Conservation (phyloP, 2,797 vertebrate species). For the Decapterus maruadsi region DNA sequence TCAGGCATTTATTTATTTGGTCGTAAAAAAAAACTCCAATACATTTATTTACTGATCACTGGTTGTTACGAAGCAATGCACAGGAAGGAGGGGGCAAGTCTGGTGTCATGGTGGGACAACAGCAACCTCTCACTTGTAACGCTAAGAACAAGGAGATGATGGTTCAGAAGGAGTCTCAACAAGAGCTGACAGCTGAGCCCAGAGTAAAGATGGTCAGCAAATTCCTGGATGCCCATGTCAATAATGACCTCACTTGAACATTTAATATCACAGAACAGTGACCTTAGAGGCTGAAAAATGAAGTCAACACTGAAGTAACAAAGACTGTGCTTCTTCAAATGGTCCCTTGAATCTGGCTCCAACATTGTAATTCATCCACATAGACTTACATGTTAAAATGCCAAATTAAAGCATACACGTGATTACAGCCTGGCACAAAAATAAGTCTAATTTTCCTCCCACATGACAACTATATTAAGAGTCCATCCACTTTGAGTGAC, state of each 20-base stretch:
- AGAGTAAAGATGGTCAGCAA: neutral
- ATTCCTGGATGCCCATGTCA: neutral
- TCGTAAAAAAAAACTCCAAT: neutral
- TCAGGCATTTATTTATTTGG: neutral
- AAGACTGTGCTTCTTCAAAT: too few species aligned
- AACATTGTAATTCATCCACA: too few species aligned
- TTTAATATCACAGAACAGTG: neutral
- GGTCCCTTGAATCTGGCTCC: too few species aligned
- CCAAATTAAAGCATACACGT: too few species aligned
- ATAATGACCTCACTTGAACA: neutral
- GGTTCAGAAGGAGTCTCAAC: neutral
- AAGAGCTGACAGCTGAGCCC: too few species aligned
- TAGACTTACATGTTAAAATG: too few species aligned
- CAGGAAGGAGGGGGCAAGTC: conserved; percentile 5
- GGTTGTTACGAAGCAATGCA: neutral
- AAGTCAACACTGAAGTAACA: too few species aligned
- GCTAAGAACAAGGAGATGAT: neutral
- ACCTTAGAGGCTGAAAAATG: too few species aligned
- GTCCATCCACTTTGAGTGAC: too few species aligned
- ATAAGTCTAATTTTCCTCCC: too few species aligned
- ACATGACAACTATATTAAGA: too few species aligned
- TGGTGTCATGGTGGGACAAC: conserved; percentile 1
- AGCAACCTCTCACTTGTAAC: neutral
- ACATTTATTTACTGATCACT: neutral
- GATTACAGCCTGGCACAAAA: too few species aligned